Percentiles rank a stretch among this genome's conserved stretches.
phyloP scores from a whole-genome alignment of 2,113 vertebrate species.

The Clarias macrocephalus region DNA sequence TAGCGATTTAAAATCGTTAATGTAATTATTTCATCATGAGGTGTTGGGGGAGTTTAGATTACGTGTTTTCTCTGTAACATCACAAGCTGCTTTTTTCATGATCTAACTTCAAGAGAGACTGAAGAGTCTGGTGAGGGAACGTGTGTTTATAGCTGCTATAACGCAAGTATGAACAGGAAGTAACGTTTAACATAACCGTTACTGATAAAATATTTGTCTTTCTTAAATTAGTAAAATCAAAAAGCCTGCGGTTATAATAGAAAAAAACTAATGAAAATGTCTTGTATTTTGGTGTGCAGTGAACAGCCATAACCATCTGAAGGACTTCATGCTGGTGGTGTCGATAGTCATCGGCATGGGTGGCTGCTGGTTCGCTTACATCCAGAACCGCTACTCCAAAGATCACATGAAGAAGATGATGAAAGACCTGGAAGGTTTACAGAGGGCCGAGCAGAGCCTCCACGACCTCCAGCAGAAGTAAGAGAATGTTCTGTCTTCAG shows the following conservation, averaged over 20 bases:
- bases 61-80: not conserved
- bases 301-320: slow-evolving; percentile 93
- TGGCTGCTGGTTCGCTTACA: slow-evolving; percentile 98
- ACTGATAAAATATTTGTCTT: not conserved
- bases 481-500: slow-evolving; percentile 46
- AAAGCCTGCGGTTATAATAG: not conserved
- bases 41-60: not conserved
- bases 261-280: no score
- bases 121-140: not conserved
- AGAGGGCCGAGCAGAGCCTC: slow-evolving; percentile 93
- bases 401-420: slow-evolving; percentile 99
- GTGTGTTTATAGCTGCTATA: not conserved
- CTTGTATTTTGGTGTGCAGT: slow-evolving; percentile 70
- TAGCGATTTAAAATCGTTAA: not conserved
- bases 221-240: not conserved
- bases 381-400: slow-evolving; percentile 97
- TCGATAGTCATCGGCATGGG: slow-evolving; percentile 98
- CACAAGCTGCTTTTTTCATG: not conserved
- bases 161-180: not conserved
- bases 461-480: slow-evolving; percentile 96
- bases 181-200: not conserved
- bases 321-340: slow-evolving; percentile 98
- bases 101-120: not conserved
- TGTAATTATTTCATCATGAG: not conserved
- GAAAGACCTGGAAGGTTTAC: slow-evolving; percentile 95